Evolutionary conservation across 2,888 invertebrate genomes (phyloP), one percentile per base, ranked within the genome.

Genomic region (Pterobdella sp.): DNA sequence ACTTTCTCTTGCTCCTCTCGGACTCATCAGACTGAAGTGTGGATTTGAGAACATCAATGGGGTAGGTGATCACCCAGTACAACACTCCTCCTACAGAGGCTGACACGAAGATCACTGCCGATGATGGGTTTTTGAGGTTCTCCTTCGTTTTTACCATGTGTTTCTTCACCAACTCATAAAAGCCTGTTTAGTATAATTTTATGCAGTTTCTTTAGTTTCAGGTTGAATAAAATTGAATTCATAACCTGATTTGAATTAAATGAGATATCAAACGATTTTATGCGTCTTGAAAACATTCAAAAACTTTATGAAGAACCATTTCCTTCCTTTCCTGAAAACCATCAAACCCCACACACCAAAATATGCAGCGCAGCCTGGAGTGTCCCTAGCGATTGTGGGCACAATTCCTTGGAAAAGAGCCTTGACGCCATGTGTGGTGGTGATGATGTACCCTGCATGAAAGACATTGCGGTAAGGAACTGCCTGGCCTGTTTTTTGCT

Each of bases 21-120:
- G 74, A 68, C 22, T 75, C 75, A 56, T 78, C 78, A 1, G 76
- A 74, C 75, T 77, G 76, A 72, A 78, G 74, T 10, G 76, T 66
- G 1, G 78, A 78, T 72, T 78, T 77, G 73, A 78, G 72, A 60
- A 77, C 77, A 69, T 78, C 77, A 1, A 76, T 75, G 7, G 78
- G 78, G 67, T 78, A 78, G 4, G 77, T 77, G 36, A 77, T 63
- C 29, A 74, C 56, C 77, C 78, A 78, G 74, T 74, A 77, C n/a
- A 75, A 42, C 37, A 77, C 73, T 22, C 78, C 78, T 7, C 72
- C 78, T 0, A 69, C 66, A 1, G 76, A 77, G 1, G 77, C 78
- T 29, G 77, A 52, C 0, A 76, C 14, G 56, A 78, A 71, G 35
- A 74, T 65, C 2, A 49, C 64, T 68, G 64, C 69, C 1, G 72